Evolutionary conservation across 1,140 invertebrate genomes (phyloP).

Genomic region (Bombus confusus): DNA sequence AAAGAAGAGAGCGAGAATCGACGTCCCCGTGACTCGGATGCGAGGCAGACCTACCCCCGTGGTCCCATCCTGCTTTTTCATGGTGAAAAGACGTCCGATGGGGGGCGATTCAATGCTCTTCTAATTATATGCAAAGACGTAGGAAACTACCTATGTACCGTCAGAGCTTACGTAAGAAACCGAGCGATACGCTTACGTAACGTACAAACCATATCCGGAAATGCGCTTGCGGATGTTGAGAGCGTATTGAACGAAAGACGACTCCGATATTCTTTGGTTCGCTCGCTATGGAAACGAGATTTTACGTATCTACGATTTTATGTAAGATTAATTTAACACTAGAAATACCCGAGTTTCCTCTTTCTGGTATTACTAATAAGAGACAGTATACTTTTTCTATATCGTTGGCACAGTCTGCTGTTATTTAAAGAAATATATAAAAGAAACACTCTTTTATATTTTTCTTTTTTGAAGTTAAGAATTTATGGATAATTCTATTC

Average conservation of each 20-base stretch:
- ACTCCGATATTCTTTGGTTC: conserved; percentile 13
- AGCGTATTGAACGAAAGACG: conserved; percentile 15
- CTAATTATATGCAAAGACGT: conserved; percentile 79
- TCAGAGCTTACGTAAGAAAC: conserved; percentile 33
- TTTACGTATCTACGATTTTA: neutral
- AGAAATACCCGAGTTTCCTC: neutral
- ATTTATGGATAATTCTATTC: too few relatives aligned
- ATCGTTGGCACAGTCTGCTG: too few relatives aligned
- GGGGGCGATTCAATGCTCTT: conserved; percentile 75
- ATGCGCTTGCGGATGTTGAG: conserved; percentile 30
- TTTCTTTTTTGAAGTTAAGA: too few relatives aligned
- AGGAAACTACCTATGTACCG: conserved; percentile 60
- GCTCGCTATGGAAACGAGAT: neutral
- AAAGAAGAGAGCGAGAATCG: conserved; percentile 3
- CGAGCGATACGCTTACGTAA: conserved; percentile 57
- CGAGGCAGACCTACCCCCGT: conserved; percentile 56
- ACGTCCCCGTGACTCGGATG: conserved; percentile 62
- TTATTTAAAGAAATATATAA: too few relatives aligned
- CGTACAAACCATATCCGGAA: conserved; percentile 55
- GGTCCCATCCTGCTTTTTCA: conserved; percentile 73
- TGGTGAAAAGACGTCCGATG: conserved; percentile 71
- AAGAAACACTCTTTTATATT: too few relatives aligned
- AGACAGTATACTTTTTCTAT: too few relatives aligned
- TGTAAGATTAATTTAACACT: neutral
- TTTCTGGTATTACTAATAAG: neutral